Base-by-base conservation (phyloP, 2,113 vertebrate species). In the Macrotis lagotis region DNA sequence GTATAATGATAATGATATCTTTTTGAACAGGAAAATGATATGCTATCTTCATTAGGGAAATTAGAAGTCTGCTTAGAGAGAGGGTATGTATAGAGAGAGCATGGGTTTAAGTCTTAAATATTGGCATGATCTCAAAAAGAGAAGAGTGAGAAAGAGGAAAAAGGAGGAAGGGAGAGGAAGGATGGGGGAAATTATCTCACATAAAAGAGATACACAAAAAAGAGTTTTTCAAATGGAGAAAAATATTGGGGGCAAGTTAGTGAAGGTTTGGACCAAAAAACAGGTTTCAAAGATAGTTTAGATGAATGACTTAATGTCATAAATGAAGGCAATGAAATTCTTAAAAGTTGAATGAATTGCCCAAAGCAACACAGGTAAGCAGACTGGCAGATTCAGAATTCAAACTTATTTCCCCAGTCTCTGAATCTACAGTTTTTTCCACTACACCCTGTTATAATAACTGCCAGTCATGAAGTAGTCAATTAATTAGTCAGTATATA, bases 381-480 rank as follows among this genome's bases (percentile, higher is more conserved):
- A 66, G 10, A 50, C n/a, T 2, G 9, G 25, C 28, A 25, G 3
- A 51, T 89, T 37, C 55, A 47, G 49, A 95, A 90, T 2, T 3
- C 92, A 50, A 24, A 49, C 19, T 25, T n/a, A 12, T 91, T n/a
- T 66, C 3, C 10, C 5, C 44, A 11, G n/a, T 91, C 0, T 22
- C 4, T 28, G 8, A 59, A 31, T 59, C 55, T 28, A 59, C 28
- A 14, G 55, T 91, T 66, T 22, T 89, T 28, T 50, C 51, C 19
- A 22, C 22, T 47, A 0, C 3, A 1, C 24, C 37, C 8, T 0
- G 26, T 1, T 51, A 10, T 31, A 50, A 0, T 4, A 49, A 26
- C 19, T 25, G 51, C 91, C 11, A 9, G 7, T 55, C 7, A 55
- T 59, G 55, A 59, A 59, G 37, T 59, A 59, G 28, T 53, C 25